Evolutionary conservation across 1,140 invertebrate species (phyloP).

Genomic region (Semibalanus balanoides): DNA sequence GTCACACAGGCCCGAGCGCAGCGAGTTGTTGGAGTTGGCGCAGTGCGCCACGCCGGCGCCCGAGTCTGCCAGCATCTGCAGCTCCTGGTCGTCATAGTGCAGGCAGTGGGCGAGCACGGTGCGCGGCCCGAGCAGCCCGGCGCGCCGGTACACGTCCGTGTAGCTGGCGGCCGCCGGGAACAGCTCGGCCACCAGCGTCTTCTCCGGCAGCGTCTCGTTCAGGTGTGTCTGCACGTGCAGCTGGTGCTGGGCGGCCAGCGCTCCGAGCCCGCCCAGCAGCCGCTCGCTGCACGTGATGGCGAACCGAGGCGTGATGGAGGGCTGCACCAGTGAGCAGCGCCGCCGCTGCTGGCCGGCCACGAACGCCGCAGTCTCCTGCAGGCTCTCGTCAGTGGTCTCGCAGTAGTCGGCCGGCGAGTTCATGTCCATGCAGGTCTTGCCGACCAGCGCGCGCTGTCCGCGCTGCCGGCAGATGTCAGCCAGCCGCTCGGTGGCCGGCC

Average conservation of each 20-base stretch:
- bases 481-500: constrained; percentile 51
- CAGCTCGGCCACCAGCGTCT: constrained; percentile 42
- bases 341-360: constrained; percentile 18
- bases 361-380: constrained; percentile 18
- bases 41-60: constrained; percentile 63
- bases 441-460: constrained; percentile 70
- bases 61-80: constrained; percentile 43
- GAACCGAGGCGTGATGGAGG: constrained; percentile 76
- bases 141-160: constrained; percentile 55
- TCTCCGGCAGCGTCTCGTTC: constrained; percentile 60
- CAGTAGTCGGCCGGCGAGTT: constrained; percentile 42
- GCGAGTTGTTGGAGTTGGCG: constrained; percentile 65
- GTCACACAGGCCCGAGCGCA: constrained; percentile 72
- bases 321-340: constrained; percentile 54
- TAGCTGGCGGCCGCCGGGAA: constrained; percentile 47
- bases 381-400: constrained; percentile 32
- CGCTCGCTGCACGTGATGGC: constrained; percentile 58
- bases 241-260: constrained; percentile 50
- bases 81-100: constrained; percentile 53
- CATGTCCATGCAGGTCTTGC: constrained; percentile 74
- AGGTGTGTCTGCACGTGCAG: constrained; percentile 69
- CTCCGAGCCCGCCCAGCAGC: constrained; percentile 48
- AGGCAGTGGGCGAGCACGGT: constrained; percentile 68
- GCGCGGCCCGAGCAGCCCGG: constrained; percentile 50
- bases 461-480: constrained; percentile 45